Percentiles rank a stretch among this genome's conserved stretches.
These are phyloP conservation scores for Harpalus rubripes DNA, from an alignment of 2,888 invertebrate genomes.

Conservation along the genomic window DNA sequence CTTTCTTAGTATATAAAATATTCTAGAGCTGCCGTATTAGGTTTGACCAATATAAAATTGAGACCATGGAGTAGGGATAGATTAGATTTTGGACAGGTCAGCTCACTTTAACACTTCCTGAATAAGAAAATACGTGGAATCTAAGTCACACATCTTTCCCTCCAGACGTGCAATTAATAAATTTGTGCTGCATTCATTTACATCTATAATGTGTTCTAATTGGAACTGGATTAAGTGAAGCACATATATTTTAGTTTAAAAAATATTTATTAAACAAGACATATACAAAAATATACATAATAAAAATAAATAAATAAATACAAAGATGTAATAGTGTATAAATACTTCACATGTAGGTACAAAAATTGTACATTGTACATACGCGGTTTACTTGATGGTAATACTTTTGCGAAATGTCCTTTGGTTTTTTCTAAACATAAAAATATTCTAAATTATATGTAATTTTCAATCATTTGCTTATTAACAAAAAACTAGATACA, in stretches of 20 bases:
- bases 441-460: not conserved
- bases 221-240: not conserved
- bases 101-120: conserved; percentile 19
- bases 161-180: conserved; percentile 31
- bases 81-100: conserved; percentile 38
- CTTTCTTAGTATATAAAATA: conserved; percentile 19
- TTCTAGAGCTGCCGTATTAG: not conserved
- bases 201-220: conserved; percentile 1
- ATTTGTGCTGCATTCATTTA: conserved; percentile 8
- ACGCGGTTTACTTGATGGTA: not conserved
- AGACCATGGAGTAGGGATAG: conserved; percentile 11
- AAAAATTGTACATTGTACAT: not conserved
- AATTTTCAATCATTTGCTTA: not conserved
- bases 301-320: conserved; percentile 33
- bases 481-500: not conserved
- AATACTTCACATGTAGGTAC: conserved; percentile 1
- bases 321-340: conserved; percentile 22
- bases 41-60: conserved; percentile 46
- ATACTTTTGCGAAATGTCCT: conserved; percentile 32
- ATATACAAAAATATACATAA: conserved; percentile 21
- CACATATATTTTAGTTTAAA: not conserved
- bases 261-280: conserved; percentile 26
- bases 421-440: not conserved
- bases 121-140: conserved; percentile 21
- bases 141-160: not conserved